Conservation (phyloP, 2,797 vertebrate species). For the Nyctibius grandis region DNA sequence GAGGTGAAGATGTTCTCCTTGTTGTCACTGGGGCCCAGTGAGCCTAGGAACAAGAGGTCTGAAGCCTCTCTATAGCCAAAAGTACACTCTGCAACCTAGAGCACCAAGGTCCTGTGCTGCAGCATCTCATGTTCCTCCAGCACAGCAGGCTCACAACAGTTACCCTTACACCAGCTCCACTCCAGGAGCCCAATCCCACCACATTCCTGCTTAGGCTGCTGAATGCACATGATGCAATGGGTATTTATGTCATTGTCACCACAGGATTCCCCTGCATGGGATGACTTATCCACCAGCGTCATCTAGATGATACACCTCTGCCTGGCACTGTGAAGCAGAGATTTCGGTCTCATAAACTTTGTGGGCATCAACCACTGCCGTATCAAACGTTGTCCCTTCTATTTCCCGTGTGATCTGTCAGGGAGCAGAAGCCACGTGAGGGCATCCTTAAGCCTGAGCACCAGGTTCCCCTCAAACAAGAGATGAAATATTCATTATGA, state of each 20-base stretch:
- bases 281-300: background rate
- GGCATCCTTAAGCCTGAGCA: background rate
- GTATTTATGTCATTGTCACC: background rate
- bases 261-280: background rate
- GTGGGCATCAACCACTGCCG: background rate
- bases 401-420: background rate
- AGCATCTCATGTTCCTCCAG: background rate
- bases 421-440: background rate
- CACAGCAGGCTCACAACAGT: background rate
- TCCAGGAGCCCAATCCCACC: background rate
- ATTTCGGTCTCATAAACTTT: background rate
- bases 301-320: accelerated
- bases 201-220: background rate
- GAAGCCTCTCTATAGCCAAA: background rate
- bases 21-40: background rate
- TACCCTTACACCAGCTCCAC: background rate
- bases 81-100: background rate
- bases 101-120: background rate
- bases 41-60: background rate
- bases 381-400: background rate
- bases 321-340: background rate
- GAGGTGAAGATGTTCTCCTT: background rate
- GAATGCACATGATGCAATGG: background rate
- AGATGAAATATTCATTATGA: slow-evolving; percentile 5
- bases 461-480: background rate